Percentiles rank a stretch among this genome's conserved stretches.
Conservation (phyloP, 1,140 invertebrate species). For the Penaeus japonicus region DNA sequence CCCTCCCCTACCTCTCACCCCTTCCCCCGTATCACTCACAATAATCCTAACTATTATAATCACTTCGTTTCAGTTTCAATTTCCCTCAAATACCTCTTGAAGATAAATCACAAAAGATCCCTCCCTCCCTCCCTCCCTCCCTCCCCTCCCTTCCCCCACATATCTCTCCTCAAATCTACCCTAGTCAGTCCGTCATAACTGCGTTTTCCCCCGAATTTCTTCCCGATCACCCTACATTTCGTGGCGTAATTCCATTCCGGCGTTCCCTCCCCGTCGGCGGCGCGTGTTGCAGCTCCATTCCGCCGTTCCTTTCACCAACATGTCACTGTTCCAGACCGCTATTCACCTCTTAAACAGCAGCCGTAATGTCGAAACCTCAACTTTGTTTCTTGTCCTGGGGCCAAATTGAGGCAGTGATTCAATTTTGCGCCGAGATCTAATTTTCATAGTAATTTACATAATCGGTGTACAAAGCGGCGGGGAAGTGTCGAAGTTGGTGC, state of each 20-base stretch:
- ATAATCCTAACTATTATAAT: too few relatives aligned
- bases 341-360: constrained; percentile 13
- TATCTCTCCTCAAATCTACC: too few relatives aligned
- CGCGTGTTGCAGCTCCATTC: neutral
- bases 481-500: constrained; percentile 39
- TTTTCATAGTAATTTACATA: constrained; percentile 54
- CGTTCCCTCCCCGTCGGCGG: neutral
- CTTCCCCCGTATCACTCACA: too few relatives aligned
- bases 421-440: constrained; percentile 49
- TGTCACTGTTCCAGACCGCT: neutral
- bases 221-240: neutral
- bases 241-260: neutral
- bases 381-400: constrained; percentile 49
- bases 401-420: constrained; percentile 54
- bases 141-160: neutral
- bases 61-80: too few relatives aligned
- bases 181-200: too few relatives aligned
- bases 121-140: neutral
- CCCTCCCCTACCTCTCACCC: too few relatives aligned
- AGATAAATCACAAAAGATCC: too few relatives aligned
- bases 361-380: constrained; percentile 31
- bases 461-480: constrained; percentile 47
- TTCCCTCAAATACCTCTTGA: too few relatives aligned
- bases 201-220: neutral
- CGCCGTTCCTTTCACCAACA: neutral